phyloP scores from a whole-genome alignment of 2,888 invertebrate species.

The Tinea pellionella region DNA sequence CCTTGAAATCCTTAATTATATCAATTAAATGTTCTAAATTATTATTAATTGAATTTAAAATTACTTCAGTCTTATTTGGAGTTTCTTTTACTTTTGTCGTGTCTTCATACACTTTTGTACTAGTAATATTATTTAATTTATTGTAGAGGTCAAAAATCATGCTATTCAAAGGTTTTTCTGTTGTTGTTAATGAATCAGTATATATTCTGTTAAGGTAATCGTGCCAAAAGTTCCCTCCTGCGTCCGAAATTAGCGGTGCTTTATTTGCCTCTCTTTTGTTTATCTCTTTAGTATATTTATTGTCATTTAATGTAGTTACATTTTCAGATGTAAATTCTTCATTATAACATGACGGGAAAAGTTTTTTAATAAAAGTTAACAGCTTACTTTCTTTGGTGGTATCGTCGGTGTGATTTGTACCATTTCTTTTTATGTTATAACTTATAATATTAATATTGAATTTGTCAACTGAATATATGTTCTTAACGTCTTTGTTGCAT shows the following conservation, averaged over 20 bases:
- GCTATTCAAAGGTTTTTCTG: neutral
- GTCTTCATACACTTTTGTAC: neutral
- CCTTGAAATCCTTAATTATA: neutral
- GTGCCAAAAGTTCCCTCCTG: conserved; percentile 31
- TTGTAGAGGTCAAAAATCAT: neutral
- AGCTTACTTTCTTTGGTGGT: neutral
- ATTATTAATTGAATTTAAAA: neutral
- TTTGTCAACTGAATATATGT: conserved; percentile 40
- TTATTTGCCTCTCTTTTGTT: neutral
- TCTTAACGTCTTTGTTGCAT: conserved; percentile 21
- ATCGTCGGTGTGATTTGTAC: neutral
- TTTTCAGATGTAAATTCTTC: too few relatives aligned
- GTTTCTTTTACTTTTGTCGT: neutral
- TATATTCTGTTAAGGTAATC: conserved; percentile 24
- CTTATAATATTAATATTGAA: conserved; percentile 43
- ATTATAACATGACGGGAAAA: neutral
- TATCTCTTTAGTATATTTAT: neutral
- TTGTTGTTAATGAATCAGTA: neutral
- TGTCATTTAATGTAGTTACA: too few relatives aligned
- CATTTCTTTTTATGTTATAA: neutral
- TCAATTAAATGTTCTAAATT: neutral
- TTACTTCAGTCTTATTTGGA: neutral
- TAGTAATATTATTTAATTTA: neutral
- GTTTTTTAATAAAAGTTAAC: neutral
- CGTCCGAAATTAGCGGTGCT: conserved; percentile 27